Evolutionary conservation across 2,888 invertebrate species (phyloP), one percentile per base, ranked within the genome.

Genomic region (Agonopterix alstromeriana): DNA sequence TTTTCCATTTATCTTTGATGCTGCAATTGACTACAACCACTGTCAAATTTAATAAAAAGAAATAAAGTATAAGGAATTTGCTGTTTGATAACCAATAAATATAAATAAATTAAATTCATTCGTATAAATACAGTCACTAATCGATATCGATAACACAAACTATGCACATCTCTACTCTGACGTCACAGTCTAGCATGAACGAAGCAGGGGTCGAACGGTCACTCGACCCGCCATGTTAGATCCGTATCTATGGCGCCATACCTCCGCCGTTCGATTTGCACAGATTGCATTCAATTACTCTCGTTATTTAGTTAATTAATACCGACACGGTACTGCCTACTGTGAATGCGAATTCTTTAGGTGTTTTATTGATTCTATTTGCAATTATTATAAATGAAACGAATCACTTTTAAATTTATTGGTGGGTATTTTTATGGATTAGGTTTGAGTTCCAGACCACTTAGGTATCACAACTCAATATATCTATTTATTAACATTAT

Each of bases 241-340:
- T 83, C 60, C 54, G 65, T 80, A 84, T 82, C 83, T 74, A 72
- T 77, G 79, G 82, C 82, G 84, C 83, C 84, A 78, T 73, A 73
- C 68, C 67, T 70, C 65, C 63, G 68, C 68, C 70, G 64, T 67
- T 64, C 65, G 70, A 77, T 75, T 81, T 74, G 70, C 71, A 72
- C 70, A 67, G 72, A 76, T 73, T 77, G 77, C 73, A 74, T 71
- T 76, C 61, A 74, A 78, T 75, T 69, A 70, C 67, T 67, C 62
- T 67, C 52, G 64, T 63, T 63, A 71, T 76, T 77, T 71, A 65
- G 65, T 71, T 77, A 80, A 80, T 80, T 76, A 71, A 67, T 61
- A 58, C 56, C 38, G 57, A 55, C 51, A 55, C 50, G 51, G 49
- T 48, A 53, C 53, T 48, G 27, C 27, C 27, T 27, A 27, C 27